These are phyloP conservation scores for Drosophila takahashii DNA, from an alignment of 1,140 invertebrate genomes.

Conservation along the genomic window DNA sequence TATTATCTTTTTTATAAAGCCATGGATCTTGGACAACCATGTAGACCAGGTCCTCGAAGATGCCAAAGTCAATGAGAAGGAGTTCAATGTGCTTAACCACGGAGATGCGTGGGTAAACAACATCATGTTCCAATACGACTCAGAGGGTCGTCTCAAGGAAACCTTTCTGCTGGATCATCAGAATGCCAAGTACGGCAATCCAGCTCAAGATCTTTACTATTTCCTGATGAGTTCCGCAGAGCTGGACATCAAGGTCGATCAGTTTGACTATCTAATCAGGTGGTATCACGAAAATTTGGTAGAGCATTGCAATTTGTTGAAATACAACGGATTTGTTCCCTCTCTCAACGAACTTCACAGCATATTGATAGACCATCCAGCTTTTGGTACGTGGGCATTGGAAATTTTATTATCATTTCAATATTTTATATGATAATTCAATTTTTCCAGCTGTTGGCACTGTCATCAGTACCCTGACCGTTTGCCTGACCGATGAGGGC, in stretches of 20 bases:
- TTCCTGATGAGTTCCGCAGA: conserved; percentile 49
- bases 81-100: conserved; percentile 87
- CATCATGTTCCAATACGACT: conserved; percentile 87
- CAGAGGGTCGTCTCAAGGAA: conserved; percentile 84
- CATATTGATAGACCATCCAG: conserved; percentile 44
- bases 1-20: neutral
- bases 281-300: conserved; percentile 56
- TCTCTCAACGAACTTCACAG: conserved; percentile 38
- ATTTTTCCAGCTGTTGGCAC: conserved; percentile 46
- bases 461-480: conserved; percentile 30
- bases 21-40: conserved; percentile 7
- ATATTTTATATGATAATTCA: neutral
- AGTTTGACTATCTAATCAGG: conserved; percentile 55
- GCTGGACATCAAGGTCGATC: conserved; percentile 49
- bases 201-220: conserved; percentile 54
- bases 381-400: conserved; percentile 5
- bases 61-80: conserved; percentile 72
- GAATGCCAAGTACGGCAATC: conserved; percentile 53
- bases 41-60: conserved; percentile 31
- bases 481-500: conserved; percentile 32
- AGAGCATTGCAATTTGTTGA: conserved; percentile 28
- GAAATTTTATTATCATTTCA: too few species aligned
- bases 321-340: conserved; percentile 45
- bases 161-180: conserved; percentile 85
- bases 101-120: conserved; percentile 89